These are phyloP conservation scores for Iguana delicatissima DNA, from an alignment of 2,797 vertebrate genomes.

Conservation along the genomic window DNA sequence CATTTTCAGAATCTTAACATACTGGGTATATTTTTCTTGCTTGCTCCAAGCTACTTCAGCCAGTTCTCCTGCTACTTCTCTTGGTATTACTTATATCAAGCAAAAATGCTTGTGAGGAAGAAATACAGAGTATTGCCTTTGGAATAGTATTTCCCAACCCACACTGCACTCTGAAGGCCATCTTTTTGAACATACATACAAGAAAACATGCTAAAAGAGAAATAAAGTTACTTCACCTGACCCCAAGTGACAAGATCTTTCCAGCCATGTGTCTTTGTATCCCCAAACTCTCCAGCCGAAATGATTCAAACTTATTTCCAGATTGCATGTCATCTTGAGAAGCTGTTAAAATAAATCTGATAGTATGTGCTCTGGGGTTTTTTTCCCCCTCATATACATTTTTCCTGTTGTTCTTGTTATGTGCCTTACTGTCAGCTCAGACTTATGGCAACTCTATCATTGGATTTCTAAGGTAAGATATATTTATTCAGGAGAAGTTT, in stretches of 20 bases:
- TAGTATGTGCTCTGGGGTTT: slow-evolving; percentile 15
- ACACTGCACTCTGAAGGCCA: slow-evolving; percentile 15
- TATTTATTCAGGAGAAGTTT: no score
- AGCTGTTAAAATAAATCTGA: slow-evolving; percentile 26
- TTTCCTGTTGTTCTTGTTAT: neutral
- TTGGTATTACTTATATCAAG: slow-evolving; percentile 16
- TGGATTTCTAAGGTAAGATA: no score
- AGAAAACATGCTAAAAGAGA: slow-evolving; percentile 4
- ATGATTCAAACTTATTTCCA: slow-evolving; percentile 14
- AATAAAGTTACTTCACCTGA: slow-evolving; percentile 23
- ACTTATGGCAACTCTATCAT: no score
- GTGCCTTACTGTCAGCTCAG: no score
- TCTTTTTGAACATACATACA: slow-evolving; percentile 10
- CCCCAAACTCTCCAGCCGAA: slow-evolving; percentile 6
- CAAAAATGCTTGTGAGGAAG: slow-evolving; percentile 3
- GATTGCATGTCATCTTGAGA: slow-evolving; percentile 15
- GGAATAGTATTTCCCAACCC: slow-evolving; percentile 27
- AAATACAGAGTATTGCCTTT: slow-evolving; percentile 17
- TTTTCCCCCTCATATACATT: neutral
- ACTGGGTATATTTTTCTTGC: neutral
- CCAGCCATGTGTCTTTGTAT: neutral
- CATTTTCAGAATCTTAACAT: slow-evolving; percentile 7
- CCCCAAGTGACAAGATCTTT: slow-evolving; percentile 32
- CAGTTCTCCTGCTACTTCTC: slow-evolving; percentile 9
- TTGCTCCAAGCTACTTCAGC: slow-evolving; percentile 29